Base-by-base conservation (phyloP, 2,113 vertebrate genomes). In the Struthidea cinerea region DNA sequence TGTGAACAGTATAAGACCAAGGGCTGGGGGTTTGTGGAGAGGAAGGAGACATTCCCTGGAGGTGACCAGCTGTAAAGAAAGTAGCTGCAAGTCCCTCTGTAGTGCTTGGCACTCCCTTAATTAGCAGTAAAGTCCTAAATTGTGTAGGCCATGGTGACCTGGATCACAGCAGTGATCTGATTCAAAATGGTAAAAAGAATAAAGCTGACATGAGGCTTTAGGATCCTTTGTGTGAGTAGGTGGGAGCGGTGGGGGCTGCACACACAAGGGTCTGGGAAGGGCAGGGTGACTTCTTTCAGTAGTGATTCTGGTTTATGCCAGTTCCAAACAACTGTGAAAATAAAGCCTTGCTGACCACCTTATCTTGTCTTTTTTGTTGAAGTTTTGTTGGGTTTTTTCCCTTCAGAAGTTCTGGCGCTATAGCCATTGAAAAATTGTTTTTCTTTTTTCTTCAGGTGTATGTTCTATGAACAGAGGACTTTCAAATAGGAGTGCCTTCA, bases 381-480 rank as follows among this genome's bases (percentile, higher is more conserved):
- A 84, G 20, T 47, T 50, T 55, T 17, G 4, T 24, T 30, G 7
- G 0, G 0, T 5, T 42, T 64, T 69, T 27, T 0, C 0, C 30
- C 11, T 7, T 8, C 5, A 41, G 24, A 82, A 65, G 4, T 73
- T 79, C 78, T 83, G 47, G 18, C 68, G 39, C 19, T 53, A 26
- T 26, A 35, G 22, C 5, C 19, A 59, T 19, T 71, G 49, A 77
- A 88, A 94, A 74, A 37, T 12, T 46, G 2, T 11, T 56, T 64
- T 64, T 39, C 14, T 41, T 74, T 50, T 95, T 61, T 52, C 49
- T 39, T 53, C n/a, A 73, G 32, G 22, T 78, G 2, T 35, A 10
- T 6, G 11, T 63, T 33, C 50, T 84, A 44, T 42, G 56, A 90
- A 68, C 23, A 77, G 59, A 88, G 19, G n/a, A 33, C 50, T 92